Evolutionary conservation across 1,140 invertebrate species (phyloP), one percentile per base, ranked within the genome.

Genomic region (Orchesella cincta): DNA sequence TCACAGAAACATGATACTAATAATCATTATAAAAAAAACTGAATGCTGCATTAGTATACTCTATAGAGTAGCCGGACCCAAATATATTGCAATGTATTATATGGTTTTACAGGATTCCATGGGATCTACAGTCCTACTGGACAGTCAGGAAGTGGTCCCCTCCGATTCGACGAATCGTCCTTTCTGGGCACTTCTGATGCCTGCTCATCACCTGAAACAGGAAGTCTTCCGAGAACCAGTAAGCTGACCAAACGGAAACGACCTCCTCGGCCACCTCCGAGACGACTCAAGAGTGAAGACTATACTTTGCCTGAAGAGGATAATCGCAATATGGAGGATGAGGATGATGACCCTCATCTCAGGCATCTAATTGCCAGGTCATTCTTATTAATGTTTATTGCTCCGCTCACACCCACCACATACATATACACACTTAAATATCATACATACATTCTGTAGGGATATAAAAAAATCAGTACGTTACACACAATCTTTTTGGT

Each of bases 221-320:
- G 78, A 70, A 80, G 78, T 77, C 77, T 81, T 78, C 81, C 81
- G 74, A 67, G 81, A 78, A 73, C 78, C 36, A 77, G 64, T 39
- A 81, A 81, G 77, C 46, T 81, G 81, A 80, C 78, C 76, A 81
- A 81, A 76, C 70, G 81, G 70, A 81, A 81, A 78, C 62, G 81
- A 76, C 81, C 81, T 39, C 81, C 81, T 31, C 62, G 81, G 51
- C 81, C 81, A 33, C 81, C 81, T 29, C 81, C 81, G n/a, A 70
- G 81, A 64, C 36, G 81, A 29, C 78, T 81, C 54, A 81, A 80
- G 62, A 78, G 62, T 74, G 78, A 81, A 62, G 81, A 81, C 73
- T 81, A 78, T 73, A 75, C 76, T 26, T 34, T 80, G 57, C 81
- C 76, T 46, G 81, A 81, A 54, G 81, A 81, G 29, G 78, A 79